These are phyloP conservation scores for Rutilus rutilus DNA, from an alignment of 2,113 vertebrate species.

Conservation along the genomic window DNA sequence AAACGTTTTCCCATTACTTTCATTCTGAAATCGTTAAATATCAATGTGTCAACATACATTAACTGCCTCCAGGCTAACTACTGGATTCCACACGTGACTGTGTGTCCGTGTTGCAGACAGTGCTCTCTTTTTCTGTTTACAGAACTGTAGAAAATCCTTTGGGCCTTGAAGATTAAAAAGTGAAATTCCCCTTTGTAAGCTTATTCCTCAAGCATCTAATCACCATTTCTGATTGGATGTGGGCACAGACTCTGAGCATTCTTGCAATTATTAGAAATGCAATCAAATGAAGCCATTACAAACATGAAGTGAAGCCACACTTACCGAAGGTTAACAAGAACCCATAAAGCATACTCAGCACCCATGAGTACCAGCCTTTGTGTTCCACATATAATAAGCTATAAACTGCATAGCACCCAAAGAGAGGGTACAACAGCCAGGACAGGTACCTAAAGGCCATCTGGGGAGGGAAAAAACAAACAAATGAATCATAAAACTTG, in stretches of 20 bases:
- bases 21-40: neutral
- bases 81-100: neutral
- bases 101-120: no score
- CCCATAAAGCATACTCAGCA: constrained; percentile 94
- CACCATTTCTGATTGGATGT: neutral
- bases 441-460: constrained; percentile 96
- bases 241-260: neutral
- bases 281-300: neutral
- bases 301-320: constrained; percentile 10
- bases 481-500: neutral
- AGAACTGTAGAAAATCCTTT: constrained; percentile 3
- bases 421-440: constrained; percentile 91
- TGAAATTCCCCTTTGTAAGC: neutral
- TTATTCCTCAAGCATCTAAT: neutral
- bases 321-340: constrained; percentile 85
- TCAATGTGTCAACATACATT: neutral
- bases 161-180: neutral
- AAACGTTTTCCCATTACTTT: neutral
- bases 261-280: neutral
- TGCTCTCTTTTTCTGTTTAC: neutral
- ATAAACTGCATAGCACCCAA: constrained; percentile 92
- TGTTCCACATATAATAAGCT: constrained; percentile 95
- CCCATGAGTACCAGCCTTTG: constrained; percentile 98
- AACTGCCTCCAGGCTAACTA: neutral
- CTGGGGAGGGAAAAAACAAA: constrained; percentile 64